Conservation (phyloP, 2,797 vertebrate genomes). For the Peromyscus eremicus region DNA sequence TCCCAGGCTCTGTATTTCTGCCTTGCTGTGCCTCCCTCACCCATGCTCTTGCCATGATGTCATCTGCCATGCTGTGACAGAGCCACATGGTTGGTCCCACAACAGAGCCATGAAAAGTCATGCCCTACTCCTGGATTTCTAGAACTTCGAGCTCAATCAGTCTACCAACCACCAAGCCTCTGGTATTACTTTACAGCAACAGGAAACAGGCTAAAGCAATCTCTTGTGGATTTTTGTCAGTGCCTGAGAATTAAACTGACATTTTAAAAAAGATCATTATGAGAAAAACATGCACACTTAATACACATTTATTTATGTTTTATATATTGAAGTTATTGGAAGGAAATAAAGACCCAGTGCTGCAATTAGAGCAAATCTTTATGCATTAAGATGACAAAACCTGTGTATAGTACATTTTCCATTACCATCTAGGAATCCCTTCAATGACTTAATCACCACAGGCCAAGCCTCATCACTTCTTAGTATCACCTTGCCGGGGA, state of each 20-base stretch:
- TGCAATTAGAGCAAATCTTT: neutral
- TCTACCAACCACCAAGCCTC: neutral
- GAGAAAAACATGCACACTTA: neutral
- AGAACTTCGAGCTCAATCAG: neutral
- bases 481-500: too few relatives aligned
- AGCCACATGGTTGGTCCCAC: rapidly evolving
- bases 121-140: neutral
- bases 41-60: too few relatives aligned
- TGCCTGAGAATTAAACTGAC: neutral
- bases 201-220: neutral
- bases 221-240: neutral
- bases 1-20: neutral
- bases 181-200: neutral
- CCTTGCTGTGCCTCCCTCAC: neutral
- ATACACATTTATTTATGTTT: neutral
- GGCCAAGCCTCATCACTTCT: neutral
- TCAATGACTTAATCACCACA: neutral
- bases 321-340: neutral
- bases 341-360: neutral
- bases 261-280: neutral
- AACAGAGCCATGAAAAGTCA: neutral
- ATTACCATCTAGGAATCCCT: neutral
- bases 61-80: neutral
- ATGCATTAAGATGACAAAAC: neutral
- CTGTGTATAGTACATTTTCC: neutral